Evolutionary conservation across 2,888 invertebrate genomes (phyloP), one percentile per base, ranked within the genome.

Genomic region (Drosophila seclusa): DNA sequence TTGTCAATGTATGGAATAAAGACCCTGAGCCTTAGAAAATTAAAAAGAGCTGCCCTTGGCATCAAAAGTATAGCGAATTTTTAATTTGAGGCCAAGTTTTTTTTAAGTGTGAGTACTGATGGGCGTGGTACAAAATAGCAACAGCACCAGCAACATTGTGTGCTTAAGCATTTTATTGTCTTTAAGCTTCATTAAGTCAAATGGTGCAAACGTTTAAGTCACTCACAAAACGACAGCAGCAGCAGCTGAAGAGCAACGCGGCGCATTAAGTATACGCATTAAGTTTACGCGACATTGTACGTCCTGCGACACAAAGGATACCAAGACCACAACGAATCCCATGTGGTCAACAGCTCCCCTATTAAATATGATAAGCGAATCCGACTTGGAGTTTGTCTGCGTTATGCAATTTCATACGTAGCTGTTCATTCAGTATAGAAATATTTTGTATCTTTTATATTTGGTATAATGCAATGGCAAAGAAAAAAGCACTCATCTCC

Each of bases 111-210:
- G 49, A 13, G 8, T 6, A 36, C n/a, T 45, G 42, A n/a, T 52
- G 62, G 53, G 66, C 48, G 54, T 76, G 69, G 4, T 8, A 16
- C 24, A 45, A 16, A 45, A 24, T 24, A 45, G 45, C 21, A 38
- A 8, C 38, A 38, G 18, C 18, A 36, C 2, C 36, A 36, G 60
- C 36, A 38, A 50, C 74, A 69, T 63, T 78, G 81, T 85, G 83
- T 85, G 82, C 83, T 83, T 83, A 80, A 85, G 87, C 85, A 85
- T 87, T 86, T 86, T 83, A 87, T 85, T 85, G 85, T 82, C 87
- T 85, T 87, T 83, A 83, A 87, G 87, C 86, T 86, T 87, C 85
- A 86, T 87, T 87, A 87, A 87, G 86, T 87, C 86, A 86, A 86
- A 85, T 87, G 85, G 73, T 63, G 85, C 78, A 76, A 87, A 76